Evolutionary conservation across 2,113 vertebrate genomes (phyloP).

Genomic region (Galemys pyrenaicus): DNA sequence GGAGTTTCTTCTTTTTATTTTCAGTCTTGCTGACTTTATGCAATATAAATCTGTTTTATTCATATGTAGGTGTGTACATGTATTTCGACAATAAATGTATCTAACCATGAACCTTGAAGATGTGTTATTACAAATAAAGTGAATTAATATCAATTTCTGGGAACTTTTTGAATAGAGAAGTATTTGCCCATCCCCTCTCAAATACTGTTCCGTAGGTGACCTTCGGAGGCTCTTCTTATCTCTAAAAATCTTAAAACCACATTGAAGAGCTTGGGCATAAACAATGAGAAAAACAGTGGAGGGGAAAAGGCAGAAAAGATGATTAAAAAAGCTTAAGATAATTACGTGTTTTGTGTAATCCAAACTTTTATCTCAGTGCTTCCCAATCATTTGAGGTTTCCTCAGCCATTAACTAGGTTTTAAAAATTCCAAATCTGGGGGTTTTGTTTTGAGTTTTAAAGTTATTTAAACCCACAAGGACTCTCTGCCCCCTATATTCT

Average conservation of each 20-base stretch:
- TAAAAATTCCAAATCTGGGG: slow-evolving; percentile 61
- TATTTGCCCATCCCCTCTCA: background rate
- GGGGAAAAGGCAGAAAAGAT: slow-evolving; percentile 42
- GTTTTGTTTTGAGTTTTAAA: slow-evolving; percentile 72
- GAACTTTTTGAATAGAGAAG: background rate
- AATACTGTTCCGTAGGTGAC: slow-evolving; percentile 8
- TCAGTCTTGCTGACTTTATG: slow-evolving; percentile 4
- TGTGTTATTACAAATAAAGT: slow-evolving; percentile 43
- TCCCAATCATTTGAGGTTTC: slow-evolving; percentile 72
- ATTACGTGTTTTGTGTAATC: slow-evolving; percentile 60
- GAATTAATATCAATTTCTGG: background rate
- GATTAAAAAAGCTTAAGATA: slow-evolving; percentile 68
- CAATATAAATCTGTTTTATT: background rate
- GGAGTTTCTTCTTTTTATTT: background rate
- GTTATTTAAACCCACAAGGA: slow-evolving; percentile 67
- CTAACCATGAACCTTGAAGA: slow-evolving; percentile 2
- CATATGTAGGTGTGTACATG: background rate
- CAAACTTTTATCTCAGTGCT: slow-evolving; percentile 69
- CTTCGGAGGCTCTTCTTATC: background rate
- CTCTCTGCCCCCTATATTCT: slow-evolving; percentile 58
- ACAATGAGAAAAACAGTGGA: slow-evolving; percentile 28
- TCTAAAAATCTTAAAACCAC: slow-evolving; percentile 20
- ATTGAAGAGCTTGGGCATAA: slow-evolving; percentile 18
- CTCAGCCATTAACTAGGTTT: slow-evolving; percentile 70
- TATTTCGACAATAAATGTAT: slow-evolving; percentile 9